Evolutionary conservation across 2,888 invertebrate genomes (phyloP), one percentile per base, ranked within the genome.

Genomic region (Loripinus fragilis): DNA sequence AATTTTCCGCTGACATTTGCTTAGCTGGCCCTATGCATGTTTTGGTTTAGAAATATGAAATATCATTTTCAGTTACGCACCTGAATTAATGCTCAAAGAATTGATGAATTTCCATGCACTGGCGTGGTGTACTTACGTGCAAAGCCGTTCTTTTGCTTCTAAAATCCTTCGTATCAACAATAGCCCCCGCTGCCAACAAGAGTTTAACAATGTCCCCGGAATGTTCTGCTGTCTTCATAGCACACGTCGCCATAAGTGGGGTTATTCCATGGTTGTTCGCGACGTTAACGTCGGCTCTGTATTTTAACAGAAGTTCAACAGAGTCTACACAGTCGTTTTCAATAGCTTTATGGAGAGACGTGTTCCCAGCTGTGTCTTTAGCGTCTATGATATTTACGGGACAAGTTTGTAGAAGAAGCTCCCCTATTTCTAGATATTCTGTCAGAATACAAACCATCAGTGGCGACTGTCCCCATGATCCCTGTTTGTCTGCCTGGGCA

Each of bases 381-480:
- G 84, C 78, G 60, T 86, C 74, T 3, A 86, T 76, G 2, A 88
- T 80, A 12, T 82, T 78, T 30, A 77, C 64, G 15, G 60, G 17
- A 30, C 28, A 60, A 41, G 80, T 76, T n/a, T 81, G 60, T 7
- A 74, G 76, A 10, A 90, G 69, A n/a, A 88, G 84, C 69, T 89
- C 86, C 0, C 89, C 88, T 66, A 91, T 85, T 23, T 91, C 87
- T 23, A 75, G 76, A 76, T 87, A 86, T 71, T 89, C 85, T 10
- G 86, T 82, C 7, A 81, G 71, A 7, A 90, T 85, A 67, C 88
- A 87, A 64, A 88, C 87, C 88, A 90, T 89, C 28, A 92, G 83
- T 0, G 92, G 92, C 1, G 91, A 89, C 79, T 90, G 91, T 15
- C 90, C 88, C 91, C 91, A 92, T 15, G 87, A 87, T 78, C 91